A percentile compares a stretch with the other conserved stretches of the same genome.
phyloP scores from a whole-genome alignment of 2,113 vertebrate genomes.

The Peromyscus leucopus region DNA sequence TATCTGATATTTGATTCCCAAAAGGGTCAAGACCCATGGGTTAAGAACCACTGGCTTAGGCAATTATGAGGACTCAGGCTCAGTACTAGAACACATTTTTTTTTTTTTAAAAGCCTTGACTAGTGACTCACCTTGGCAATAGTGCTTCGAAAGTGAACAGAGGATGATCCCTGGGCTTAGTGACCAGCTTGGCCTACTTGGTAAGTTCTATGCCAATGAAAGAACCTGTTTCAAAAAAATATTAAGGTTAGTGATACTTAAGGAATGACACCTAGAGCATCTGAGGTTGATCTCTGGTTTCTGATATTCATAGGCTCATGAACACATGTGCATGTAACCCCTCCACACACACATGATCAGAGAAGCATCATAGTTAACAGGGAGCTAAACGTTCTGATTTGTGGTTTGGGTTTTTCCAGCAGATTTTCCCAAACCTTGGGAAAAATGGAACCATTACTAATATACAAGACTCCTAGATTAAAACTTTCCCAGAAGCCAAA shows the following conservation, averaged over 20 bases:
- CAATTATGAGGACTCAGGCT: not conserved
- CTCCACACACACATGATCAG: not conserved
- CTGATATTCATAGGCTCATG: not conserved
- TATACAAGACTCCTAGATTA: not conserved
- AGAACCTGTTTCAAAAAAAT: not conserved
- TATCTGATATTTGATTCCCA: not conserved
- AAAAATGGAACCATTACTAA: slow-evolving; percentile 13
- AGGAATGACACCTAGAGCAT: no score
- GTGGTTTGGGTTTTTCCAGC: not conserved
- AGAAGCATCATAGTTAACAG: not conserved
- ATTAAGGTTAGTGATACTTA: no score
- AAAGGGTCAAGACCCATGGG: not conserved
- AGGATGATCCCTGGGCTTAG: not conserved
- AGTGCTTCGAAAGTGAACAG: not conserved
- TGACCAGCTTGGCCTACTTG: not conserved
- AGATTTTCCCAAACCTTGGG: slow-evolving; percentile 23
- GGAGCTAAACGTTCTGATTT: not conserved
- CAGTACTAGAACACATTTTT: not conserved
- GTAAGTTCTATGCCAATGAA: not conserved
- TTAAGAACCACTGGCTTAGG: no score
- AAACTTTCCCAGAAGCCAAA: slow-evolving; percentile 2
- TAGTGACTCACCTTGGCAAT: not conserved
- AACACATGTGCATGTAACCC: not conserved
- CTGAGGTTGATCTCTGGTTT: not conserved
- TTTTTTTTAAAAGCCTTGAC: not conserved